Conservation (phyloP, 92 coral and sea anemone genomes). For the Parazoanthus swiftii region DNA sequence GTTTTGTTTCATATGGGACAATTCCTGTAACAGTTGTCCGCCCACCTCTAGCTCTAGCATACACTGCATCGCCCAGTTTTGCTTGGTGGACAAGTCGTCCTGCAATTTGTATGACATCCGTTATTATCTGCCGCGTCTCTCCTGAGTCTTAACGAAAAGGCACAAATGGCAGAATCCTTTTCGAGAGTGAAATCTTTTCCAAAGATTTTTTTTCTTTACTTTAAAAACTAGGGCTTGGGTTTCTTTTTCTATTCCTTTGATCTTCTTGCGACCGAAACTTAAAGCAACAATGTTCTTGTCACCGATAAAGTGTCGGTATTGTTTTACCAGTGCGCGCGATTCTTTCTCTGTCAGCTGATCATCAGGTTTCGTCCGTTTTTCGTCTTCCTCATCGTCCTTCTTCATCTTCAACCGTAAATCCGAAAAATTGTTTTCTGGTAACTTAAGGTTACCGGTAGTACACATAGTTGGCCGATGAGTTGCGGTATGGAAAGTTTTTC, state of each 20-base stretch:
- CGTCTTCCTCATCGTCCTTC: no score
- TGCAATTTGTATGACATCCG: constrained; percentile 16
- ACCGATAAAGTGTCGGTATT: not conserved
- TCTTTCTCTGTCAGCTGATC: not conserved
- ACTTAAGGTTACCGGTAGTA: no score
- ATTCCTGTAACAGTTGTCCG: not conserved
- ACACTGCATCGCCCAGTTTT: not conserved
- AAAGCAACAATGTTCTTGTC: constrained; percentile 17
- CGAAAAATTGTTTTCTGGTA: no score
- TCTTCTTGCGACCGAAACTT: not conserved
- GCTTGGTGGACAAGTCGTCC: constrained; percentile 18
- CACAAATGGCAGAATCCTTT: not conserved
- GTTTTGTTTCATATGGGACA: not conserved
- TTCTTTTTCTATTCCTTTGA: not conserved
- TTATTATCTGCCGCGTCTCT: not conserved
- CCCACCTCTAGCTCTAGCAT: not conserved
- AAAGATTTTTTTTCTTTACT: constrained; percentile 1
- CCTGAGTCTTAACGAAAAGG: not conserved
- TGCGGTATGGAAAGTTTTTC: no score
- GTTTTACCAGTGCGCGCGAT: constrained; percentile 3
- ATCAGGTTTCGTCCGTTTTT: no score
- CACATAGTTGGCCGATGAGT: no score
- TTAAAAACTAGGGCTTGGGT: constrained; percentile 3
- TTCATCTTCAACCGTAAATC: no score
- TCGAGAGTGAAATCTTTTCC: not conserved